Base-by-base conservation (phyloP, 1,140 invertebrate genomes). In the Drosophila setifemur region DNA sequence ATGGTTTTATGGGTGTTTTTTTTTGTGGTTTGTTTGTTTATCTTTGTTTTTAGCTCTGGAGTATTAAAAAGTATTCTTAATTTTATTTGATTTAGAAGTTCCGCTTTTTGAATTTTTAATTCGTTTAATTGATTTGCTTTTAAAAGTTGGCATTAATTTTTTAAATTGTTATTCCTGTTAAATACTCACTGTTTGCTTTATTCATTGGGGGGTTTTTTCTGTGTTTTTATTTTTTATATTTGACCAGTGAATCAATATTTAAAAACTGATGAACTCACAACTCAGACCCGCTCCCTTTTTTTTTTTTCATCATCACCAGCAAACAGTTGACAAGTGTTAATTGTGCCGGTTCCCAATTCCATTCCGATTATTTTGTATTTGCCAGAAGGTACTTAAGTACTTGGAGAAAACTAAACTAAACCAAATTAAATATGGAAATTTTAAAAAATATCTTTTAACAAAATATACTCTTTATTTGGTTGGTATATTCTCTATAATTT, bases 321-420 rank as follows among this genome's bases (percentile, higher is more conserved):
- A 11, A 60, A 48, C 72, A 53, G 49, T 67, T 67, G 77, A 71
- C 76, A 81, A 71, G 53, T 74, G 76, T 69, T 49, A 69, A 74
- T 50, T 61, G 49, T 67, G 29, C 45, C 43, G 21, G 54, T 37
- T 63, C 29, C 28, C 39, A 12, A 26, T 45, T 21, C 8, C 23
- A 6, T 47, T 39, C 31, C 23, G 44, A 16, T 55, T 48, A 63
- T 29, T 39, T 19, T 29, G 4, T 43, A 37, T 28, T 19, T 35
- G 11, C n/a, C 11, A 5, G 4, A 31, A 33, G 14, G 33, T 14
- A 37, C 14, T 14, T 16, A 9, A 18, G n/a, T n/a, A n/a, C n/a
- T n/a, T n/a, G n/a, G n/a, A n/a, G n/a, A n/a, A n/a, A n/a, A n/a
- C n/a, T n/a, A n/a, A n/a, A n/a, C n/a, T n/a, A n/a, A n/a, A n/a